These are phyloP conservation scores for Hydra vulgaris DNA, from an alignment of 30 jellyfish, hydroid and myxozoan genomes.

Conservation along the genomic window DNA sequence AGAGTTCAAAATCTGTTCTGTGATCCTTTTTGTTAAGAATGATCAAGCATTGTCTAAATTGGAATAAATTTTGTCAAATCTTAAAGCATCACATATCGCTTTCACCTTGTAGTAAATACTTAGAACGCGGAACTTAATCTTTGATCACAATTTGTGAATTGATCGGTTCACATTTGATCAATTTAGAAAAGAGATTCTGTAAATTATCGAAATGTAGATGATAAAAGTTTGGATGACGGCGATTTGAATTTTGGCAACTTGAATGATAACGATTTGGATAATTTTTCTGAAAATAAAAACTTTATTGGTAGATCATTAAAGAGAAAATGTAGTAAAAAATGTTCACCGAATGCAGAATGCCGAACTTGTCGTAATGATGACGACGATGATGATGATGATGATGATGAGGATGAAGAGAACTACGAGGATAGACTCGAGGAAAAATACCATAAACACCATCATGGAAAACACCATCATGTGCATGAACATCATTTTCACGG, in stretches of 20 bases:
- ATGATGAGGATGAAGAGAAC: not conserved
- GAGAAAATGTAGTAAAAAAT: not conserved
- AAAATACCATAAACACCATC: constrained; percentile 34
- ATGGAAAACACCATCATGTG: constrained; percentile 52
- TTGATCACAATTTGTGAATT: not conserved
- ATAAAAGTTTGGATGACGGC: not conserved
- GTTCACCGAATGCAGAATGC: not conserved
- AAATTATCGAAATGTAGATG: not conserved
- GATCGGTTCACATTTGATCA: too few species aligned
- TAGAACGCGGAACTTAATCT: not conserved
- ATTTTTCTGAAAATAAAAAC: not conserved
- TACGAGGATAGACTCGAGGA: constrained; percentile 53
- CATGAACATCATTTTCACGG: constrained; percentile 18
- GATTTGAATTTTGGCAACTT: too few species aligned
- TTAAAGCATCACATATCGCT: not conserved
- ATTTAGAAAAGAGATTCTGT: not conserved
- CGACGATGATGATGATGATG: not conserved
- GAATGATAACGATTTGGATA: not conserved
- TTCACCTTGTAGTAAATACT: not conserved
- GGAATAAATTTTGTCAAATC: too few species aligned
- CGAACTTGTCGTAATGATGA: not conserved
- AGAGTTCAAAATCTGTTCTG: too few species aligned
- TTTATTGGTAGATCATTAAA: not conserved
- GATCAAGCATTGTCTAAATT: too few species aligned
- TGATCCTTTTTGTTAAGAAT: too few species aligned